These are phyloP conservation scores for Tribolium castaneum DNA, from an alignment of 1,140 invertebrate species.

Conservation along the genomic window DNA sequence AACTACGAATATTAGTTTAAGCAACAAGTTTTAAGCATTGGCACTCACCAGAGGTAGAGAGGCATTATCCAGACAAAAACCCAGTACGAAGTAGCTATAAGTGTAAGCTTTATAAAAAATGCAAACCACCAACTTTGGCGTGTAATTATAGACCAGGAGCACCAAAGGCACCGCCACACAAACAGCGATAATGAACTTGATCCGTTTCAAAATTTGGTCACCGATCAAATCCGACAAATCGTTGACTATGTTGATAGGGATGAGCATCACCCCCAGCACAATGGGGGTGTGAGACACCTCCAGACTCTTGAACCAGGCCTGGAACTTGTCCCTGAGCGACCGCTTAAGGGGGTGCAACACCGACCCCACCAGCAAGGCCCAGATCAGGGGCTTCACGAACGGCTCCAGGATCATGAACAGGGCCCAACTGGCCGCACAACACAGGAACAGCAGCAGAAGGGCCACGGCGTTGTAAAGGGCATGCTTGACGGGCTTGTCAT, in stretches of 20 bases:
- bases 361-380: slow-evolving; percentile 92
- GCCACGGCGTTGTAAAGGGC: slow-evolving; percentile 89
- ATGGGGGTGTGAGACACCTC: slow-evolving; percentile 72
- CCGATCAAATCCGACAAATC: slow-evolving; percentile 78
- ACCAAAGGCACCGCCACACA: slow-evolving; percentile 64
- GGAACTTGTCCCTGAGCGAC: slow-evolving; percentile 74
- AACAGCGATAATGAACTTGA: slow-evolving; percentile 69
- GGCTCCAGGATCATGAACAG: slow-evolving; percentile 89
- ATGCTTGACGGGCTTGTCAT: slow-evolving; percentile 87
- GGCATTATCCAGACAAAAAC: slow-evolving; percentile 57
- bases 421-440: slow-evolving; percentile 77
- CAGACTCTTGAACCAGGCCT: slow-evolving; percentile 77
- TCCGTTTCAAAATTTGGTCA: slow-evolving; percentile 69
- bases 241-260: slow-evolving; percentile 81
- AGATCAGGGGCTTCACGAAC: slow-evolving; percentile 92
- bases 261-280: slow-evolving; percentile 75
- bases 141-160: slow-evolving; percentile 63
- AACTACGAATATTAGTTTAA: slow-evolving; percentile 64
- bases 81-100: slow-evolving; percentile 48
- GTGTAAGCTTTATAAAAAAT: slow-evolving; percentile 63
- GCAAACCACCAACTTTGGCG: slow-evolving; percentile 68
- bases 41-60: slow-evolving; percentile 53
- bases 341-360: slow-evolving; percentile 91
- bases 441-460: slow-evolving; percentile 74
- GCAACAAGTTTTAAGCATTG: too few relatives aligned